Base-by-base conservation (phyloP, 2,888 invertebrate species). In the Oligia fasciuncula region DNA sequence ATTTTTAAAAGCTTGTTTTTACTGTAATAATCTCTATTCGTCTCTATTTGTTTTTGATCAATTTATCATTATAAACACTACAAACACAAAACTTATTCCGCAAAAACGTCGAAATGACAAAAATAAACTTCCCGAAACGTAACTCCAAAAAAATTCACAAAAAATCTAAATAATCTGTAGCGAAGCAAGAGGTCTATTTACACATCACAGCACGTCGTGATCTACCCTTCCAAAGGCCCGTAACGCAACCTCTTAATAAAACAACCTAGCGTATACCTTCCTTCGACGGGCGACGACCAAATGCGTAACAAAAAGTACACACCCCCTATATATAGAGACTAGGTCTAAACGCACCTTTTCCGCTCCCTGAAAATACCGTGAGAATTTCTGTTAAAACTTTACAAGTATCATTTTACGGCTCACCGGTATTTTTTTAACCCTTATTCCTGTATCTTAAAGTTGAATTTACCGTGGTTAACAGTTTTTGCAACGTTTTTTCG, bases 301-400 rank as follows among this genome's bases (percentile, higher is more conserved):
- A 85, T 86, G 85, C 35, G 73, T 67, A 66, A 75, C 72, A 76
- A 87, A 84, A 81, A 74, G 17, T 74, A 81, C 70, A 43, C 23
- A 70, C 62, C 62, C 49, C 4, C 69, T 79, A 78, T 85, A 82
- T 85, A 85, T 85, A 86, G 73, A 46, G 70, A 74, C 74, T 77
- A 78, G 62, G 65, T 74, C 62, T 63, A 67, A 77, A 84, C 69
- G 70, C 74, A 70, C 72, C 73, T 81, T 83, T 85, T 73, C 76
- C 54, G 79, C 67, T 81, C 76, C 81, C 77, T 86, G 87, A 90
- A 88, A 90, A 87, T 85, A 76, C 87, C 89, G 90, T 89, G 90
- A 84, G 90, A 90, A 89, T 87, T 88, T 89, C 87, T 84, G 87
- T 84, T 86, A 74, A 54, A 84, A 78, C 73, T 76, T 76, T 46